Evolutionary conservation across 1,140 invertebrate genomes (phyloP).

Genomic region (Portunus trituberculatus): DNA sequence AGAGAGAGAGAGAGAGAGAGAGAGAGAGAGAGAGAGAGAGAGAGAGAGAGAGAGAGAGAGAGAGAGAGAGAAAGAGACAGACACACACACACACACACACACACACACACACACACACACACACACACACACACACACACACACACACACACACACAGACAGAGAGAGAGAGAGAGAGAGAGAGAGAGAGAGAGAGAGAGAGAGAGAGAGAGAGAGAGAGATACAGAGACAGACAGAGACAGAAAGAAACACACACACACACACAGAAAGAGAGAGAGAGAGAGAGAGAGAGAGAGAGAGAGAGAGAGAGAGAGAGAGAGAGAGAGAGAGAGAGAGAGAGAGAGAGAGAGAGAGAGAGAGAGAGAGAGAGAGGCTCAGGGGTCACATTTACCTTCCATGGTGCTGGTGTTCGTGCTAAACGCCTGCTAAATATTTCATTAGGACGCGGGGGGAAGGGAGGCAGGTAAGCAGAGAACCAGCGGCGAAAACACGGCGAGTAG

Average conservation of each 20-base stretch:
- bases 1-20: slow-evolving; percentile 42
- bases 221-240: too few species aligned
- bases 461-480: background rate
- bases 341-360: slow-evolving; percentile 25
- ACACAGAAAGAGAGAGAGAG: background rate
- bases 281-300: background rate
- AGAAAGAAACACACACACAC: too few species aligned
- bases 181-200: background rate
- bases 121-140: slow-evolving; percentile 10
- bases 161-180: background rate
- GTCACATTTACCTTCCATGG: slow-evolving; percentile 57
- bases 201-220: background rate
- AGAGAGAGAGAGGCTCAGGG: slow-evolving; percentile 27
- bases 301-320: background rate
- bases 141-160: background rate
- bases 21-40: slow-evolving; percentile 3
- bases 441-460: background rate
- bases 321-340: slow-evolving; percentile 25
- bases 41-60: background rate
- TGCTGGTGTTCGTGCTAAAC: slow-evolving; percentile 67
- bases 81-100: background rate
- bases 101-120: background rate
- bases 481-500: background rate
- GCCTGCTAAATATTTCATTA: slow-evolving; percentile 64
- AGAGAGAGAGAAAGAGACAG: background rate